Evolutionary conservation across 2,888 invertebrate species (phyloP).

Genomic region (Trachelus troglodyta): DNA sequence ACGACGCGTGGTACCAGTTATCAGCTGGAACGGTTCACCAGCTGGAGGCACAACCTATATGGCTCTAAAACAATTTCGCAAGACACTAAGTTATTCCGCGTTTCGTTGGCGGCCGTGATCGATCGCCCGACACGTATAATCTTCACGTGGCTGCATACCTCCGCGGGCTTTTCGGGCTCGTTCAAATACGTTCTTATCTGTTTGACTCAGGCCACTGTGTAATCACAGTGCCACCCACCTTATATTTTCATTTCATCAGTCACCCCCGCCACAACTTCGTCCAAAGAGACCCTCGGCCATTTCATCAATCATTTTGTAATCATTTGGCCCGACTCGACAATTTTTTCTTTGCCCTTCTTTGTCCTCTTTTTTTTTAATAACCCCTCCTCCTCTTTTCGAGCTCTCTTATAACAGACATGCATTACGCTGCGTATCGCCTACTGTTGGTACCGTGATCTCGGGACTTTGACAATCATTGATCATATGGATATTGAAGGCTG

Average conservation of each 20-base stretch:
- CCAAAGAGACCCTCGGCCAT: conserved; percentile 18
- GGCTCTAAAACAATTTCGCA: neutral
- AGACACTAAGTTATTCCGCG: neutral
- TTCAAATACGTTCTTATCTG: conserved; percentile 40
- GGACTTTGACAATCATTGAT: neutral
- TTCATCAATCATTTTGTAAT: conserved; percentile 47
- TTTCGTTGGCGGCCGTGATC: conserved; percentile 29
- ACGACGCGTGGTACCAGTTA: neutral
- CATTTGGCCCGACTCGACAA: conserved; percentile 42
- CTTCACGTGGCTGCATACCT: conserved; percentile 20
- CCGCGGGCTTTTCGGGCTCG: neutral
- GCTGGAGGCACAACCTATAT: neutral
- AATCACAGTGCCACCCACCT: conserved; percentile 14
- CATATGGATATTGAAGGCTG: neutral
- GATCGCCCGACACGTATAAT: conserved; percentile 34
- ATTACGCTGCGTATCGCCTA: neutral
- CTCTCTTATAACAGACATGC: neutral
- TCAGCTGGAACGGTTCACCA: neutral
- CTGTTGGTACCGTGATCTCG: neutral
- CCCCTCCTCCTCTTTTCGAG: neutral
- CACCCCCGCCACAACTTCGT: conserved; percentile 11
- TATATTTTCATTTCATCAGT: conserved; percentile 35
- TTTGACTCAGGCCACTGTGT: conserved; percentile 33
- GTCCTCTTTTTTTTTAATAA: neutral
- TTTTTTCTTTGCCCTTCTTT: conserved; percentile 32